Percentiles rank a stretch among this genome's conserved stretches.
Evolutionary conservation across 2,797 vertebrate genomes (phyloP).

Genomic region (Hemibagrus guttatus): DNA sequence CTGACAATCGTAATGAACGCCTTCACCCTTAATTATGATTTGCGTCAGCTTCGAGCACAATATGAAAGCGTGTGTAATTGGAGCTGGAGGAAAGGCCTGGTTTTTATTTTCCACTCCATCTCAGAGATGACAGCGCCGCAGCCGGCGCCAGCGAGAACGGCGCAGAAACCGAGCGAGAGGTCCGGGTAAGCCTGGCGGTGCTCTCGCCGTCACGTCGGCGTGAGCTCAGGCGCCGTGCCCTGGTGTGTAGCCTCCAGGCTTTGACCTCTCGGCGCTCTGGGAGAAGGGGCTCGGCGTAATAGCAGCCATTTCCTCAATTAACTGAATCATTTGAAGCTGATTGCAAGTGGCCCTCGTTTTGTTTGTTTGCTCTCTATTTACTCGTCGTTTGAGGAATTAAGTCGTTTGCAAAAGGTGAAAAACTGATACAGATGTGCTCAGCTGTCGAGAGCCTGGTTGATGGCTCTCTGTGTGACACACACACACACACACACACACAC

Average conservation of each 20-base stretch:
- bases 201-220: not conserved
- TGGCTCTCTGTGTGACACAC: not conserved
- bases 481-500: not conserved
- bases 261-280: constrained; percentile 62
- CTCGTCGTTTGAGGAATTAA: constrained; percentile 58
- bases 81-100: constrained; percentile 60
- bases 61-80: constrained; percentile 73
- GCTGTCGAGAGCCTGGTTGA: not conserved
- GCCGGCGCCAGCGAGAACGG: constrained; percentile 33
- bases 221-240: not conserved
- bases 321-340: constrained; percentile 67
- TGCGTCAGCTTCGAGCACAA: constrained; percentile 68
- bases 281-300: constrained; percentile 57
- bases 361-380: constrained; percentile 64
- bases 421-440: constrained; percentile 34
- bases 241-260: constrained; percentile 19
- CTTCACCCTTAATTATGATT: constrained; percentile 79
- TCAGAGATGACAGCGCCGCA: constrained; percentile 44
- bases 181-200: not conserved
- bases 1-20: constrained; percentile 77
- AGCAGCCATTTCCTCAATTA: constrained; percentile 73
- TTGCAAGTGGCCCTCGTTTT: constrained; percentile 53
- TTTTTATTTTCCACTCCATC: constrained; percentile 50
- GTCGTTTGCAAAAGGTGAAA: constrained; percentile 10
- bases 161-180: not conserved